phyloP scores from a whole-genome alignment of 2,888 invertebrate species.

The Agrochola lota region DNA sequence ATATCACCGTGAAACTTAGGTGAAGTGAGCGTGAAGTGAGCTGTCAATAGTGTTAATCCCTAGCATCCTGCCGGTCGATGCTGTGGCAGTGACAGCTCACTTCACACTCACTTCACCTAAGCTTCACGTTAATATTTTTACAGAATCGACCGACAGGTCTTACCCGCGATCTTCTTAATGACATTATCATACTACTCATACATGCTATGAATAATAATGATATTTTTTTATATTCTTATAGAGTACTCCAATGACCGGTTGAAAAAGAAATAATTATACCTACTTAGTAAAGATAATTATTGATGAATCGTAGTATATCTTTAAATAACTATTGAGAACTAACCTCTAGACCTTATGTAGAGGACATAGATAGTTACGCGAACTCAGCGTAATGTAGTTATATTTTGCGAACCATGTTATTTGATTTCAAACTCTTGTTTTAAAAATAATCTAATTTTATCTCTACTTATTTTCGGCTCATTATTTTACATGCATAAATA shows the following conservation, averaged over 20 bases:
- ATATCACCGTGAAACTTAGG: no score
- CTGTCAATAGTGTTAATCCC: no score
- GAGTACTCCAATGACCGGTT: no score
- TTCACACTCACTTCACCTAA: no score
- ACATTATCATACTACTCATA: background rate
- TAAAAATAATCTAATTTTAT: background rate
- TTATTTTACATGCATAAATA: background rate
- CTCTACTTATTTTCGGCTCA: background rate
- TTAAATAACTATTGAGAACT: background rate
- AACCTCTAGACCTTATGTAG: conserved; percentile 2
- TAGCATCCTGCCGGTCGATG: no score
- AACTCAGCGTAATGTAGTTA: background rate
- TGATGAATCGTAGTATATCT: background rate
- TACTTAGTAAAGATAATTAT: background rate
- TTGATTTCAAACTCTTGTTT: background rate
- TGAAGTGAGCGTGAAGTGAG: no score
- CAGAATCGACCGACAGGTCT: no score
- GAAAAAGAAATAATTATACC: background rate
- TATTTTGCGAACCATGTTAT: background rate
- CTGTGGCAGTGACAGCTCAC: no score
- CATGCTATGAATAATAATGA: background rate
- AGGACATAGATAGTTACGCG: background rate
- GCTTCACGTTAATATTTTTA: no score
- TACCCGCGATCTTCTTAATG: background rate
- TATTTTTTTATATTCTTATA: background rate